Evolutionary conservation across 2,888 invertebrate genomes (phyloP).

Genomic region (Caenorhabditis macrosperma): DNA sequence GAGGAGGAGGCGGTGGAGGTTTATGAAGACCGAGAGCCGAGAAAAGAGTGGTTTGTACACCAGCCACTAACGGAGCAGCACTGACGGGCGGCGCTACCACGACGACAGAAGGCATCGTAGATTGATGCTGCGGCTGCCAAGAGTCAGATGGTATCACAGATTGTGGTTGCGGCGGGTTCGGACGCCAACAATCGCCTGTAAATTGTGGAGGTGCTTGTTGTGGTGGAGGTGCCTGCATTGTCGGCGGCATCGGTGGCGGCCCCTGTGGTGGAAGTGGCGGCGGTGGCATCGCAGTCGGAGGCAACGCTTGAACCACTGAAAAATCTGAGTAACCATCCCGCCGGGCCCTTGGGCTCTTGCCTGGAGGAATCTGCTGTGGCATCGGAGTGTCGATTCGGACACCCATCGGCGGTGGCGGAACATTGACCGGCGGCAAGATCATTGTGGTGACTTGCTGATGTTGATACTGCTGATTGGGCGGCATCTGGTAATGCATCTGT

Average conservation of each 20-base stretch:
- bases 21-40: constrained; percentile 54
- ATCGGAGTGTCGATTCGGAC: constrained; percentile 41
- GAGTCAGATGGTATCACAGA: constrained; percentile 2
- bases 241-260: constrained; percentile 21
- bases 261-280: constrained; percentile 13
- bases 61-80: constrained; percentile 17
- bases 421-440: constrained; percentile 34
- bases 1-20: constrained; percentile 46
- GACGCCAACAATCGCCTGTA: constrained; percentile 33
- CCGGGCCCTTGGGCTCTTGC: constrained; percentile 1
- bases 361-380: constrained; percentile 21
- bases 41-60: constrained; percentile 60
- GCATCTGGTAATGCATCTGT: constrained; percentile 24
- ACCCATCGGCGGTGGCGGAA: constrained; percentile 41
- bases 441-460: background rate
- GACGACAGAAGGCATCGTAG: background rate
- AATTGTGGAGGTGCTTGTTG: constrained; percentile 9
- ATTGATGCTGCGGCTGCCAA: constrained; percentile 26
- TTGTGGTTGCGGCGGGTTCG: constrained; percentile 5
- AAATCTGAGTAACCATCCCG: background rate
- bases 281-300: constrained; percentile 27
- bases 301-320: constrained; percentile 26
- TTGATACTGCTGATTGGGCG: background rate
- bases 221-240: constrained; percentile 7
- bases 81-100: constrained; percentile 8